These are phyloP conservation scores for Dromaius novaehollandiae DNA, from an alignment of 2,113 vertebrate genomes.

Conservation along the genomic window DNA sequence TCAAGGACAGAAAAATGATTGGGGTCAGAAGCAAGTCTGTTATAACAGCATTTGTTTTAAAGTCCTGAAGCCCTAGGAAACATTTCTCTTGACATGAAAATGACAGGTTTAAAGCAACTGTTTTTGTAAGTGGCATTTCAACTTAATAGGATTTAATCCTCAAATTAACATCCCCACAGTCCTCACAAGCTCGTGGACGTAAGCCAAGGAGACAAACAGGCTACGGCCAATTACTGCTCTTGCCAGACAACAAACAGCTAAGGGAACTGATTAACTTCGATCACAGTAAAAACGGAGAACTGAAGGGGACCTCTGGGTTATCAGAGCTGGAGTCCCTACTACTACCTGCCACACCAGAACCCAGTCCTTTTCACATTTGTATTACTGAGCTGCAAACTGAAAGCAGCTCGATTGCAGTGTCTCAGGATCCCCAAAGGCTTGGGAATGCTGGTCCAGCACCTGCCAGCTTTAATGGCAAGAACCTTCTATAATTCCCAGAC, in stretches of 20 bases:
- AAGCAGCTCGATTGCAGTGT: not conserved
- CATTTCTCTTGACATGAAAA: slow-evolving; percentile 2
- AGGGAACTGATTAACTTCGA: not conserved
- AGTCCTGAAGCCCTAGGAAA: not conserved
- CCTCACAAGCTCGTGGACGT: not conserved
- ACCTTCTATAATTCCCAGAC: not conserved
- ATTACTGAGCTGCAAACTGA: not conserved
- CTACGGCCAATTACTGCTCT: not conserved
- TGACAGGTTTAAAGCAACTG: not conserved
- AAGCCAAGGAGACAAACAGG: not conserved
- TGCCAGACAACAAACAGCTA: not conserved
- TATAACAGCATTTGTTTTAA: not conserved
- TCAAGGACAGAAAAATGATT: not conserved
- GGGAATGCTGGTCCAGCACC: not conserved
- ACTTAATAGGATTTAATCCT: not conserved
- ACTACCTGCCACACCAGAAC: not conserved
- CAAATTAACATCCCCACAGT: not conserved
- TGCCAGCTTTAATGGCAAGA: not conserved
- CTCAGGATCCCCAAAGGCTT: not conserved
- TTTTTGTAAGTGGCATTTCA: not conserved
- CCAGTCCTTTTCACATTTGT: not conserved
- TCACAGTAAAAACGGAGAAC: not conserved
- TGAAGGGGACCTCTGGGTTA: not conserved
- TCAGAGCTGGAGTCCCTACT: not conserved
- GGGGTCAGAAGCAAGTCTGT: not conserved